phyloP scores from a whole-genome alignment of 2,888 invertebrate genomes.

The Idaea straminata region DNA sequence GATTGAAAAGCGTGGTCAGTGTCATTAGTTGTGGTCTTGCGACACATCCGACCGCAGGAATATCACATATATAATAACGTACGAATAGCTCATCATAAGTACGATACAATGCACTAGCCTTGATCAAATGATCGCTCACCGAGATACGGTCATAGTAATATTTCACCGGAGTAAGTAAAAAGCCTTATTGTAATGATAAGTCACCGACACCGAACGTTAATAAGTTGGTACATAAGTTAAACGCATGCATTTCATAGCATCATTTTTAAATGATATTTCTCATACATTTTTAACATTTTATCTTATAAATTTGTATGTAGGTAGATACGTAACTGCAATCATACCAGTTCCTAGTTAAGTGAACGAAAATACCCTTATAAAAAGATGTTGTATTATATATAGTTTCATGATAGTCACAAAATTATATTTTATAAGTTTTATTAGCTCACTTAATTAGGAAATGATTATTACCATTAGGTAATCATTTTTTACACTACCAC shows the following conservation, averaged over 20 bases:
- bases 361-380: too few species aligned
- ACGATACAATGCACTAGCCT: slow-evolving; percentile 25
- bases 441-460: neutral
- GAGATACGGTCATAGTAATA: slow-evolving; percentile 9
- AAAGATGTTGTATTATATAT: too few species aligned
- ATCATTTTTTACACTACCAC: neutral
- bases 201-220: slow-evolving; percentile 28
- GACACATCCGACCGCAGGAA: slow-evolving; percentile 47
- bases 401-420: too few species aligned
- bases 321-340: neutral
- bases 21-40: slow-evolving; percentile 63
- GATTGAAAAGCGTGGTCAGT: slow-evolving; percentile 55
- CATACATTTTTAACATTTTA: neutral
- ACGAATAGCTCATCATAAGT: slow-evolving; percentile 16
- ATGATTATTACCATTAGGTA: neutral
- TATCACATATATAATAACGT: slow-evolving; percentile 25
- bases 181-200: slow-evolving; percentile 22
- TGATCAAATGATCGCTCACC: slow-evolving; percentile 10
- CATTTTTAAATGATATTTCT: neutral
- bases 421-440: neutral
- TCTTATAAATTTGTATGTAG: neutral
- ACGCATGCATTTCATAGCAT: neutral
- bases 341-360: too few species aligned
- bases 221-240: slow-evolving; percentile 3
- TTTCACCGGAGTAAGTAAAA: slow-evolving; percentile 11